A percentile compares a stretch with the other conserved stretches of the same genome.
Evolutionary conservation across 2,113 vertebrate species (phyloP).

Genomic region (Myotis davidii): DNA sequence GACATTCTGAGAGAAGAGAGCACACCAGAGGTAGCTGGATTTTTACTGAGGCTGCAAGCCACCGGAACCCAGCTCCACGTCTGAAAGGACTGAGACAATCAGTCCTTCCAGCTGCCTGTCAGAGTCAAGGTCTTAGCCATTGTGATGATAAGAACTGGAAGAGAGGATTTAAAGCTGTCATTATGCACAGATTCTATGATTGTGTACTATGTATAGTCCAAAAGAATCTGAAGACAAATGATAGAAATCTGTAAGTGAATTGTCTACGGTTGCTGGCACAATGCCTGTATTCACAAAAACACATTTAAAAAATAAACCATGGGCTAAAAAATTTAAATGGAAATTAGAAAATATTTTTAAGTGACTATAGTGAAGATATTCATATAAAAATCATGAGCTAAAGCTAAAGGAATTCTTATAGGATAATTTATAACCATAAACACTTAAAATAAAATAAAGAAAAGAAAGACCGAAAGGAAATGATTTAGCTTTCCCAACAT

Average conservation of each 20-base stretch:
- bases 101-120: background rate
- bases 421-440: background rate
- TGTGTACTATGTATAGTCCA: background rate
- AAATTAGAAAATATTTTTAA: conserved; percentile 11
- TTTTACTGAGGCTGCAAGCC: background rate
- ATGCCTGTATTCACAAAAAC: background rate
- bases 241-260: background rate
- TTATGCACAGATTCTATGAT: background rate
- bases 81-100: background rate
- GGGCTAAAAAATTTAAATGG: background rate
- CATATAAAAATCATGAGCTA: background rate
- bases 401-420: background rate
- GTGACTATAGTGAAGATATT: background rate
- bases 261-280: background rate
- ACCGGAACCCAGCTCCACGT: background rate
- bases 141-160: background rate
- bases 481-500: background rate
- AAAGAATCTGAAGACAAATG: background rate
- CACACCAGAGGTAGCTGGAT: background rate
- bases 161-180: background rate
- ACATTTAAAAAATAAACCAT: background rate
- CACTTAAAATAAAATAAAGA: background rate
- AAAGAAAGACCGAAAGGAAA: background rate
- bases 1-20: background rate
- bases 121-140: background rate